Evolutionary conservation across 2,797 vertebrate genomes (phyloP), one percentile per base, ranked within the genome.

Genomic region (Muraenolepis orangiensis): DNA sequence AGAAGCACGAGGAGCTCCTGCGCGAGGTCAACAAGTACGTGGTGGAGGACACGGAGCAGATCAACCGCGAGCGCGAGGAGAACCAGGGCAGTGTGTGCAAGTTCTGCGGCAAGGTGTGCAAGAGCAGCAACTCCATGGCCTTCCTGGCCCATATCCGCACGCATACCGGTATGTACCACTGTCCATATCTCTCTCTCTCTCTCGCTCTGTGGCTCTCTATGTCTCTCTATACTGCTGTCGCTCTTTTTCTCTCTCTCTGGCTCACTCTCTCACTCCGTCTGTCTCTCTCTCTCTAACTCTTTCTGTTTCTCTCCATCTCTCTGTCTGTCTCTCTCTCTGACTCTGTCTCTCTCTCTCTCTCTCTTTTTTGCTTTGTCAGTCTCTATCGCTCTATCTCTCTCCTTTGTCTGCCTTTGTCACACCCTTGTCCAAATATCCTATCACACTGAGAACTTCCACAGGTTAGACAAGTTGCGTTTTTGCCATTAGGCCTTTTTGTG

Each of bases 51-150:
- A 99, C 98, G 0, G 97, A 99, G 89, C 97, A 98, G 88, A 99
- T 99, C 89, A 99, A 98, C 92, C 94, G 94, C 0, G 98, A 99
- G 90, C 93, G 98, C 5, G 95, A 98, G 90, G 97, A 99, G 88
- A 98, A 99, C 88, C 96, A 98, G 91, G 97, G 98, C 77, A 98
- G 95, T 0, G 92, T 97, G 76, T 99, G 98, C 89, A 98, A 97
- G 88, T 96, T 96, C 67, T 99, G 98, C 13, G 97, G 97, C 77
- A 99, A 99, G 93, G 94, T 97, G 89, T 99, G 97, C 87, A 97
- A 97, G 89, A 99, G 97, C 89, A 99, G 96, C 93, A 99, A 99
- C 88, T 99, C 98, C 80, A 98, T 99, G 97, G 97, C 97, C 23
- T 99, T 99, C 85, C 93, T 99, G 74, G 98, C 98, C 6, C 98